These are phyloP conservation scores for Limnephilus auricula DNA, from an alignment of 2,888 invertebrate species.

Conservation along the genomic window DNA sequence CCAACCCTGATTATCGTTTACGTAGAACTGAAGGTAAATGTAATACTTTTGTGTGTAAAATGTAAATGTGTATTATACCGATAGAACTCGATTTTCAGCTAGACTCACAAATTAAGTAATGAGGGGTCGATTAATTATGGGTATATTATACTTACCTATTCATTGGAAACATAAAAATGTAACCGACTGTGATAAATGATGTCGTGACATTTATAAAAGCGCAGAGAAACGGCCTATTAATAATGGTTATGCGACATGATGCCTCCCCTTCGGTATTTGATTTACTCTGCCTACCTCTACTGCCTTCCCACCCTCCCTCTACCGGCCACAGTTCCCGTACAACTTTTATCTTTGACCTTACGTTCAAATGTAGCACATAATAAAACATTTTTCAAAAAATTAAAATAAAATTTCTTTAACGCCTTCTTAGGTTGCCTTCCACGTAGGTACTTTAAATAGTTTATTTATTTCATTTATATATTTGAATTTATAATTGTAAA, in stretches of 20 bases:
- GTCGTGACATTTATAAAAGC: conserved; percentile 18
- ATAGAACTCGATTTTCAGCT: background rate
- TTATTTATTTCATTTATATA: no score
- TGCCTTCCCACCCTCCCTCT: background rate
- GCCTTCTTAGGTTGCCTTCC: background rate
- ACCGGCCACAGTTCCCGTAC: background rate
- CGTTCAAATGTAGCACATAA: background rate
- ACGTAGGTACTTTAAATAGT: no score
- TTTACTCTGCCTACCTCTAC: background rate
- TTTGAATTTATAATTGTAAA: no score
- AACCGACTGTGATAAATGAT: background rate
- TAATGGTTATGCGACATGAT: background rate
- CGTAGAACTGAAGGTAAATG: no score
- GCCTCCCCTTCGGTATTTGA: background rate
- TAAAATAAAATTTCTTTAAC: background rate
- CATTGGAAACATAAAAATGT: conserved; percentile 17
- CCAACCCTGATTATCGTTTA: no score
- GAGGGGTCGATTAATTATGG: conserved; percentile 11
- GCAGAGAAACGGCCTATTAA: background rate
- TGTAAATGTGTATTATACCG: no score
- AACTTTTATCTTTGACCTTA: background rate
- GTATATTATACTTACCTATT: background rate
- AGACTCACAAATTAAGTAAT: background rate
- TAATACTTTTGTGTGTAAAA: no score
- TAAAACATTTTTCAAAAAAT: background rate